Evolutionary conservation across 2,888 invertebrate species (phyloP).

Genomic region (Cryptus armator): DNA sequence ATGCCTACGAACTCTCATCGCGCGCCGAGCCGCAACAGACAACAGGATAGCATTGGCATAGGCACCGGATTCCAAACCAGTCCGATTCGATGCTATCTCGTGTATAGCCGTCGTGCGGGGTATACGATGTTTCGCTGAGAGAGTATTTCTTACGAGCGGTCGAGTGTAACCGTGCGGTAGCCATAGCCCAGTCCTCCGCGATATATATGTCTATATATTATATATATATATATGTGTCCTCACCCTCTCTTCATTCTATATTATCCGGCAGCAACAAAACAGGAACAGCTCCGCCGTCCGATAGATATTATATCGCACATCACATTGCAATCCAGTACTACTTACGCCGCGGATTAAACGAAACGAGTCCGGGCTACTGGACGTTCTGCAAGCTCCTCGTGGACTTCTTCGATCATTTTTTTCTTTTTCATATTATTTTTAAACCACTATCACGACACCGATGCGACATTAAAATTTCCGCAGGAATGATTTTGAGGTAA

Average conservation of each 20-base stretch:
- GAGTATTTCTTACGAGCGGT: slow-evolving; percentile 64
- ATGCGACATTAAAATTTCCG: too few species aligned
- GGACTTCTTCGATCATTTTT: too few species aligned
- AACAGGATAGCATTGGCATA: slow-evolving; percentile 41
- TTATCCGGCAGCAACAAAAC: slow-evolving; percentile 53
- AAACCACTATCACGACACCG: too few species aligned
- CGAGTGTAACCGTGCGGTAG: slow-evolving; percentile 65
- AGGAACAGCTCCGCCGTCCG: slow-evolving; percentile 50
- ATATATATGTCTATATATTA: slow-evolving; percentile 22
- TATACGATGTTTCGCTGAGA: slow-evolving; percentile 47
- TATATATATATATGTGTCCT: slow-evolving; percentile 26
- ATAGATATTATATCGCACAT: slow-evolving; percentile 60
- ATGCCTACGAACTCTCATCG: slow-evolving; percentile 54
- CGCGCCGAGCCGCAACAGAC: slow-evolving; percentile 33
- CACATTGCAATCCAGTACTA: slow-evolving; percentile 12
- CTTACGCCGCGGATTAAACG: slow-evolving; percentile 46
- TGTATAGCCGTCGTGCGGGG: slow-evolving; percentile 42
- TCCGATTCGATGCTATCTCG: slow-evolving; percentile 67
- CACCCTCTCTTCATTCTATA: slow-evolving; percentile 49
- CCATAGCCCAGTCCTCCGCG: slow-evolving; percentile 16
- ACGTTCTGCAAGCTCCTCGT: not conserved
- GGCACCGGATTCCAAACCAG: slow-evolving; percentile 65
- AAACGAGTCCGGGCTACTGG: slow-evolving; percentile 50
- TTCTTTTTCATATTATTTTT: too few species aligned
- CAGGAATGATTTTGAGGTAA: too few species aligned